Base-by-base conservation (phyloP, 2,888 invertebrate genomes). In the Vesta saturnalis region DNA sequence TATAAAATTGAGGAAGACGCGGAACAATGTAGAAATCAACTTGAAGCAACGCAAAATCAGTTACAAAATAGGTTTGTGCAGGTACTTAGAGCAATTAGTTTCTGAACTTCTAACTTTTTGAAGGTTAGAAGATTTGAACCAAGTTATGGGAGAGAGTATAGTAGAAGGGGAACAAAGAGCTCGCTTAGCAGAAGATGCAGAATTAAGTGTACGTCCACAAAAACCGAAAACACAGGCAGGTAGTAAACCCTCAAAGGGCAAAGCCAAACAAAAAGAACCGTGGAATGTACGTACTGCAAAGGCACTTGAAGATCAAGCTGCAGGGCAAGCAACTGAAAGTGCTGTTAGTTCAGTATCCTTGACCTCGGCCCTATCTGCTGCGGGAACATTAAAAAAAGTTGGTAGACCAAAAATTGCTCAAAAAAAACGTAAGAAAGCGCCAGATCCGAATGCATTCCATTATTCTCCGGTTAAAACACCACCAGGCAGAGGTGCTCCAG, bases 141-240 rank as follows among this genome's bases (percentile, higher is more conserved):
- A 78, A 16, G 77, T 80, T 2, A 68, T 84, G 6, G 81, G 80
- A 54, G 79, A 80, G 71, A 71, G 77, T 1, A 75, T 83, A 19
- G 77, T 83, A 12, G 73, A 77, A 60, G 75, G 75, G 3, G 83
- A 83, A 72, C 72, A 75, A 4, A 71, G 58, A 5, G 47, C 77
- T 1, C 71, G 76, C 4, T 58, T 77, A 23, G 72, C 72, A 21
- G 73, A 73, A 35, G 73, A 74, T 8, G 65, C 61, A 46, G 39
- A 64, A 56, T 62, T 22, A 23, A n/a, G n/a, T n/a, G 43, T 67
- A 58, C 1, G 8, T 6, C 39, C 39, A n/a, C 63, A 57, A 19
- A 64, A 60, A 15, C 43, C 52, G 5, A 39, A 30, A 55, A 22
- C 21, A 47, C 10, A n/a, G 18, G n/a, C 5, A 16, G 6, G 46